phyloP scores from a whole-genome alignment of 2,888 invertebrate genomes.

The Thera obeliscata region DNA sequence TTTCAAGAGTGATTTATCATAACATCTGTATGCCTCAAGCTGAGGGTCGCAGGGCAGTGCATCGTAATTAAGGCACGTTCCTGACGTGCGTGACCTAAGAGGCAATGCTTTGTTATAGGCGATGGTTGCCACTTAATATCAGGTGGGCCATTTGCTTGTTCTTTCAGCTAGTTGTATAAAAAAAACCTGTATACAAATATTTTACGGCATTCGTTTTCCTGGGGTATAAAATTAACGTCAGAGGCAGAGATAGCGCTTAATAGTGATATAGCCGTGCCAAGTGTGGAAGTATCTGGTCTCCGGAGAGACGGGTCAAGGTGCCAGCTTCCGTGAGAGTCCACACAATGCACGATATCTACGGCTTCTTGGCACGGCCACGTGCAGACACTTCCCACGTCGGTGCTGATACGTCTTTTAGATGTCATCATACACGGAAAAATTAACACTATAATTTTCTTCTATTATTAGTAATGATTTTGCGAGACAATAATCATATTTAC shows the following conservation, averaged over 20 bases:
- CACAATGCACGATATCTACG: slow-evolving; percentile 14
- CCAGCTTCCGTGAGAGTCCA: slow-evolving; percentile 11
- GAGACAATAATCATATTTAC: too few species aligned
- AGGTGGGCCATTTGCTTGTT: too few species aligned
- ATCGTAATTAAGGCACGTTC: too few species aligned
- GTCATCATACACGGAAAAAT: neutral
- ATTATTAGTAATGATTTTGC: too few species aligned
- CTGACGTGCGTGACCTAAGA: too few species aligned
- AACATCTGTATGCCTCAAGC: too few species aligned
- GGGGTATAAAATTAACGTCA: neutral
- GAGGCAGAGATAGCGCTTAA: slow-evolving; percentile 6
- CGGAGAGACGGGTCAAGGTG: slow-evolving; percentile 12
- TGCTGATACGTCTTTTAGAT: neutral
- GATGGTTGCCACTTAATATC: too few species aligned
- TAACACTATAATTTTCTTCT: neutral
- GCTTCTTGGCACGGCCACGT: slow-evolving; percentile 12
- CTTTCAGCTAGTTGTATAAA: too few species aligned
- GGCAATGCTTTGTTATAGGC: too few species aligned
- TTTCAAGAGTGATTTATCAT: too few species aligned
- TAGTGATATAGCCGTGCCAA: slow-evolving; percentile 12
- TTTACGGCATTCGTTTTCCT: neutral
- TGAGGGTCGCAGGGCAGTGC: too few species aligned
- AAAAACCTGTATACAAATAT: too few species aligned
- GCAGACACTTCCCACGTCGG: neutral
- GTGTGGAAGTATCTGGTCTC: slow-evolving; percentile 11